Conservation (phyloP, 2,797 vertebrate genomes). For the Cheirogaleus major region DNA sequence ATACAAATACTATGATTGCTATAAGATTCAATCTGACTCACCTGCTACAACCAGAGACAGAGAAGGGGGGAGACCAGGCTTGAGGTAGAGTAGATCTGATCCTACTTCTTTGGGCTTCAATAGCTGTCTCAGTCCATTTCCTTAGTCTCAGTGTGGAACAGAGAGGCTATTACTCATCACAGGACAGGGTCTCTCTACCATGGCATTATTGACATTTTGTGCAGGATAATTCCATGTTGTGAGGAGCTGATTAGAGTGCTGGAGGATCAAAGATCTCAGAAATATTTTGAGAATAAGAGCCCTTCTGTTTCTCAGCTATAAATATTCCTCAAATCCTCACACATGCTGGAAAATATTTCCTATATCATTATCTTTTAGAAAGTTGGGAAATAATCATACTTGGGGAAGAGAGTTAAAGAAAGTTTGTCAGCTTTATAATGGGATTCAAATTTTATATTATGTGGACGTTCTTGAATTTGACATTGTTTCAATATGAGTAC, state of each 20-base stretch:
- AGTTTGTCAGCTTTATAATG: neutral
- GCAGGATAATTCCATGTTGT: neutral
- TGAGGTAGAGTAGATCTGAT: neutral
- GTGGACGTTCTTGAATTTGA: neutral
- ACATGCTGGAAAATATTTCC: slow-evolving; percentile 61
- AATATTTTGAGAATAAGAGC: slow-evolving; percentile 50
- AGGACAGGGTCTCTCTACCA: neutral
- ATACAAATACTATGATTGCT: neutral
- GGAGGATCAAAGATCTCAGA: slow-evolving; percentile 47
- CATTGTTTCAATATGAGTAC: neutral
- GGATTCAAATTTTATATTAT: neutral
- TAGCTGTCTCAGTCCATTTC: neutral
- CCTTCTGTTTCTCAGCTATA: slow-evolving; percentile 55
- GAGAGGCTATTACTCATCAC: neutral
- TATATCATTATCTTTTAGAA: slow-evolving; percentile 20
- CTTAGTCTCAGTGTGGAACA: neutral
- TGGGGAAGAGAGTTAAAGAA: slow-evolving; percentile 32
- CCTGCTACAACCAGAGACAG: neutral
- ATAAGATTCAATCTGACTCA: neutral
- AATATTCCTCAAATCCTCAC: slow-evolving; percentile 54
- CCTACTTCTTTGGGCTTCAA: neutral
- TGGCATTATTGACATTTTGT: neutral
- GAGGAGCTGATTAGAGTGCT: slow-evolving; percentile 43
- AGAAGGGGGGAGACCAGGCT: neutral
- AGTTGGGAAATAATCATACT: slow-evolving; percentile 53